Evolutionary conservation across 1,140 invertebrate species (phyloP), one percentile per base, ranked within the genome.

Genomic region (Cydia splendana): DNA sequence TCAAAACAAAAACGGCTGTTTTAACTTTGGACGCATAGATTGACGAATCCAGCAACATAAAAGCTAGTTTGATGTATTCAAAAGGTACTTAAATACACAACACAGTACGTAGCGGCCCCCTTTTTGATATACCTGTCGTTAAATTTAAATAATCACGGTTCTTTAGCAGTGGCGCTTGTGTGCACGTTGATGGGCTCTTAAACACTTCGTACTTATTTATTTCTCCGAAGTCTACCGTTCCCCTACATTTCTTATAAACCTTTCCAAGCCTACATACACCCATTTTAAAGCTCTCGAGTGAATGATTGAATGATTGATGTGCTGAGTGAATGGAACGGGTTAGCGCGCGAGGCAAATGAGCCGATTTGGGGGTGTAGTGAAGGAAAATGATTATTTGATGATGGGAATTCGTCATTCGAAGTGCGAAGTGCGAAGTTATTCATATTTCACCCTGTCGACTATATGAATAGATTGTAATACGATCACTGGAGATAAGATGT

Each of bases 161-260:
- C n/a, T n/a, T n/a, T n/a, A n/a, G n/a, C n/a, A n/a, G n/a, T n/a
- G n/a, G n/a, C n/a, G n/a, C n/a, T n/a, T n/a, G n/a, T n/a, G n/a
- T n/a, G n/a, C n/a, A n/a, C n/a, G n/a, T n/a, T n/a, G n/a, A n/a
- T n/a, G n/a, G n/a, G n/a, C n/a, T n/a, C n/a, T n/a, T 62, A 57
- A 51, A 57, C n/a, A 18, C 53, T 62, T n/a, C 20, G 2, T 24
- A n/a, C 51, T 62, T 62, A 62, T 15, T n/a, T 57, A 7, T 18
- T 9, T 62, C 9, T 12, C 9, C 2, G 7, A 24, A 62, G 2
- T 12, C 53, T 15, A 6, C 20, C 20, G 2, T 62, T 24, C 20
- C 48, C 48, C n/a, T 62, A n/a, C 57, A 62, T 62, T 62, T 62
- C 57, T 62, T 62, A 62, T 62, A 62, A 62, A n/a, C 20, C 57